phyloP scores from a whole-genome alignment of 1,140 invertebrate genomes.

The Thrips palmi region DNA sequence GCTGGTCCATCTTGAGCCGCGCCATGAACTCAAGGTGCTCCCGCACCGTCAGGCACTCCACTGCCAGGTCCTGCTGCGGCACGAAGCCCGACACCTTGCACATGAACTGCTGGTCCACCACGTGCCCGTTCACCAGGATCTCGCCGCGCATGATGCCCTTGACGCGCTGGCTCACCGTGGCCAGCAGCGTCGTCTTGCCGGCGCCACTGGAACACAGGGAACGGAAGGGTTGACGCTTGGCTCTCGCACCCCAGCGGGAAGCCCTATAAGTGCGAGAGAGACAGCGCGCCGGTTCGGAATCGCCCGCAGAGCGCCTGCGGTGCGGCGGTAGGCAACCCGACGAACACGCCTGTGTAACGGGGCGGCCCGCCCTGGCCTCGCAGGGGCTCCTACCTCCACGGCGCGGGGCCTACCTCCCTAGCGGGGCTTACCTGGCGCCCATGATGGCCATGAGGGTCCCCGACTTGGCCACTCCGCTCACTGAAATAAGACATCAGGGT shows the following conservation, averaged over 20 bases:
- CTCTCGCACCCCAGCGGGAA: too few relatives aligned
- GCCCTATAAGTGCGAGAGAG: too few relatives aligned
- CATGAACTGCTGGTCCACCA: constrained; percentile 36
- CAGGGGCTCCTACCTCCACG: too few relatives aligned
- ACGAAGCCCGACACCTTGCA: constrained; percentile 49
- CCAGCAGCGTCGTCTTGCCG: constrained; percentile 48
- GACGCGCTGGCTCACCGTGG: constrained; percentile 38
- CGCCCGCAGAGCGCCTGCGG: too few relatives aligned
- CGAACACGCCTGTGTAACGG: too few relatives aligned
- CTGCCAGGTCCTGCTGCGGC: constrained; percentile 45
- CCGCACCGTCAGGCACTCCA: constrained; percentile 44
- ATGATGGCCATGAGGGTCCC: constrained; percentile 25
- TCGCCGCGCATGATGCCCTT: constrained; percentile 33
- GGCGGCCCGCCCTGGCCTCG: too few relatives aligned
- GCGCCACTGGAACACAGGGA: constrained; percentile 32
- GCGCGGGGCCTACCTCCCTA: not conserved
- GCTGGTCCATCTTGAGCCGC: constrained; percentile 25
- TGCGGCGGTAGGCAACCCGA: too few relatives aligned
- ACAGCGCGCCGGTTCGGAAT: too few relatives aligned
- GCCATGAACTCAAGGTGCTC: constrained; percentile 59
- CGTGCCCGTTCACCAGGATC: constrained; percentile 41
- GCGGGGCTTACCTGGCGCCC: constrained; percentile 25
- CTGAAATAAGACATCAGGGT: constrained; percentile 19
- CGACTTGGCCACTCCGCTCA: constrained; percentile 22
- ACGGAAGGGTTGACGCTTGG: too few relatives aligned